Evolutionary conservation across 2,113 vertebrate species (phyloP), one percentile per base, ranked within the genome.

Genomic region (Rhinopithecus roxellana): DNA sequence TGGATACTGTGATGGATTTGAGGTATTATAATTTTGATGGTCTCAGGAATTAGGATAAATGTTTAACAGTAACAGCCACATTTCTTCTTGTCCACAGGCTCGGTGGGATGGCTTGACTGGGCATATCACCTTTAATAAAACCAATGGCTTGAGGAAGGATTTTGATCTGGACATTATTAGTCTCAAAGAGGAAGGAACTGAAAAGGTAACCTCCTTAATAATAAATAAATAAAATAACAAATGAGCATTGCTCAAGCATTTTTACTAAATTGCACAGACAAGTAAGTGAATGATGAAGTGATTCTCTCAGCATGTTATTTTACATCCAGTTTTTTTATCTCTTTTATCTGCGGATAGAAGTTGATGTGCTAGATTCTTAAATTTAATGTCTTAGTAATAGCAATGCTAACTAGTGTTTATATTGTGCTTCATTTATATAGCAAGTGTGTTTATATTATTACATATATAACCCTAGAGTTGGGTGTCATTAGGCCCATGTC

Each of bases 151-250:
- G 94, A 98, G 99, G 97, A 99, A 99, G 98, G 99, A 99, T 98
- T 99, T 99, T 91, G 99, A 99, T 98, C 99, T 99, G 98, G 99
- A 99, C 95, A 98, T 99, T 97, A 99, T 99, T 98, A 99, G 99
- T 98, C 99, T 99, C 57, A 99, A 99, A 98, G 99, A 99, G 95
- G 99, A 99, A 82, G 99, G 99, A 97, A 98, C 99, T 89, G 99
- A 99, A 98, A 99, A 99, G 99, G 99, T 99, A 98, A 99, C 75
- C 38, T 74, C n/a, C 95, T 90, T 77, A 0, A 43, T 89, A 96
- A 82, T 32, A 17, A 61, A 43, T 61, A 3, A 27, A 70, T 50
- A 30, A 55, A 64, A 12, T 69, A 20, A 67, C 27, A 64, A 43
- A 40, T 14, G 27, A 85, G 55, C 20, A 32, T 1, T 8, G n/a